phyloP scores from a whole-genome alignment of 1,140 invertebrate species.

The Spodoptera litura region DNA sequence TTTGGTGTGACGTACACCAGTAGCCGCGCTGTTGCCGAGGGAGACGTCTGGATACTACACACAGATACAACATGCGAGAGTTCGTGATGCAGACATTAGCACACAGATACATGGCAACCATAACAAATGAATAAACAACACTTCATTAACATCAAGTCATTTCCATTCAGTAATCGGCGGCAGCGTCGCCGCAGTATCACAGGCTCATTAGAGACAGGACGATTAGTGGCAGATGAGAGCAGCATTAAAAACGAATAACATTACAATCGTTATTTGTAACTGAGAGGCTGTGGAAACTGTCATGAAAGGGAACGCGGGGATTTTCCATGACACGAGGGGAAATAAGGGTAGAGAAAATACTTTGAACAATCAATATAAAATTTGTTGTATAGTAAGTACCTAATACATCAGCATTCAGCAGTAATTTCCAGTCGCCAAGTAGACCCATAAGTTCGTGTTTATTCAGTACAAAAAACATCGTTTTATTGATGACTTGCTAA shows the following conservation, averaged over 20 bases:
- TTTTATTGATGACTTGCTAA: too few relatives aligned
- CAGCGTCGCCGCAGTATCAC: not conserved
- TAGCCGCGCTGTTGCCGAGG: not conserved
- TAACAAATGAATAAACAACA: not conserved
- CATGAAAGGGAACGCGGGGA: not conserved
- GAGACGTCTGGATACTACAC: too few relatives aligned
- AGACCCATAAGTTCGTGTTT: too few relatives aligned
- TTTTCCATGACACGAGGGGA: not conserved
- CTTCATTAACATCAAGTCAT: conserved; percentile 11
- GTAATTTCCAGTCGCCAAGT: too few relatives aligned
- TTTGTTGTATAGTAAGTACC: too few relatives aligned
- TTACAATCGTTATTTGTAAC: not conserved
- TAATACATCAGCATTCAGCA: too few relatives aligned
- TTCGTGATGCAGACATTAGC: not conserved
- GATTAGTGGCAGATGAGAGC: conserved; percentile 14
- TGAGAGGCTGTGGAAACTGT: conserved; percentile 6
- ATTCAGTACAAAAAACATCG: not conserved
- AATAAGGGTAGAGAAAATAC: too few relatives aligned
- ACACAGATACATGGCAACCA: not conserved
- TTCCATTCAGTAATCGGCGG: not conserved
- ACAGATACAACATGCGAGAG: not conserved
- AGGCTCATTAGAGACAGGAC: conserved; percentile 12
- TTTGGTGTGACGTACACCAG: not conserved
- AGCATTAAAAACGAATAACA: conserved; percentile 33
- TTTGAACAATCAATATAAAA: too few relatives aligned